Conservation (phyloP, 2,797 vertebrate genomes). For the Ctenopoma multispine region DNA sequence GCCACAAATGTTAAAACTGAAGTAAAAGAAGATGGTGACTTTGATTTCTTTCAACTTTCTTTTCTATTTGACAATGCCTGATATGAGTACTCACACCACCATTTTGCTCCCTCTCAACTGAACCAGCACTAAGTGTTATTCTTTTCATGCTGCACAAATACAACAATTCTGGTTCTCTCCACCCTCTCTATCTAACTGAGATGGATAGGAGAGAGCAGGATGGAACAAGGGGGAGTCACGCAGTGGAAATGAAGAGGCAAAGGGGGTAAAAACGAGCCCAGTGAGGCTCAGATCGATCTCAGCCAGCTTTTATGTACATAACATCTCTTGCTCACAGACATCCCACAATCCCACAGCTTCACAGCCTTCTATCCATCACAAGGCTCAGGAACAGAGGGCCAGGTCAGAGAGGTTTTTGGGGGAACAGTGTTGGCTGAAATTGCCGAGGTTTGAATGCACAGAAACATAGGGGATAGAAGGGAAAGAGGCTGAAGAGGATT, state of each 20-base stretch:
- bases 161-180: conserved; percentile 29
- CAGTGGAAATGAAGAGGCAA: conserved; percentile 55
- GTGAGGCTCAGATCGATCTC: conserved; percentile 39
- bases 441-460: conserved; percentile 35
- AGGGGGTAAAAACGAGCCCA: conserved; percentile 39
- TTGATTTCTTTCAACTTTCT: conserved; percentile 49
- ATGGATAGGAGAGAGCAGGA: conserved; percentile 31
- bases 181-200: conserved; percentile 32
- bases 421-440: conserved; percentile 4
- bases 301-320: conserved; percentile 51
- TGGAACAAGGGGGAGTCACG: conserved; percentile 18
- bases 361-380: conserved; percentile 40
- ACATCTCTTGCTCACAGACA: conserved; percentile 34
- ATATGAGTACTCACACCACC: conserved; percentile 27
- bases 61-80: conserved; percentile 42
- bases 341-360: conserved; percentile 42
- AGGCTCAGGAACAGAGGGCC: conserved; percentile 1
- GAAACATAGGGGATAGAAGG: conserved; percentile 15
- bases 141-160: conserved; percentile 47
- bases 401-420: conserved; percentile 25
- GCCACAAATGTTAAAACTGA: too few species aligned
- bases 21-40: conserved; percentile 19
- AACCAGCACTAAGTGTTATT: background rate
- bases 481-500: conserved; percentile 34
- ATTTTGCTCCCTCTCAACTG: conserved; percentile 28